These are phyloP conservation scores for Mactra quadrangularis DNA, from an alignment of 1,140 invertebrate species.

Conservation along the genomic window DNA sequence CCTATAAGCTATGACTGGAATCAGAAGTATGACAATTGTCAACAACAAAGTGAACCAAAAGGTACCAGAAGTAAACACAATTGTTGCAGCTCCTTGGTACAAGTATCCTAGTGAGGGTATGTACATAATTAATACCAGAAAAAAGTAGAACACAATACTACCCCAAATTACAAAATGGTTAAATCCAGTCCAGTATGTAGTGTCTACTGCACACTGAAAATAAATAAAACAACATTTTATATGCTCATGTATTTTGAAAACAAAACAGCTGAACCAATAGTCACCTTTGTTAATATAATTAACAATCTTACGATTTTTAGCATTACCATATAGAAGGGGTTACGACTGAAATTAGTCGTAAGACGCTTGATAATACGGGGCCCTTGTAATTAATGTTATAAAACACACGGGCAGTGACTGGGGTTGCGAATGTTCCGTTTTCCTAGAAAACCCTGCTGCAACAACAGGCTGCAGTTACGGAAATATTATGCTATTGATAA, in stretches of 20 bases:
- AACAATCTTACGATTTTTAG: too few species aligned
- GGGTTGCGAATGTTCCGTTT: too few species aligned
- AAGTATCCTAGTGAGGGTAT: constrained; percentile 81
- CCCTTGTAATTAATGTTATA: too few species aligned
- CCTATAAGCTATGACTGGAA: constrained; percentile 97
- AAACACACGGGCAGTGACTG: too few species aligned
- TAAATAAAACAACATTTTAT: neutral
- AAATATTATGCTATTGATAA: too few species aligned
- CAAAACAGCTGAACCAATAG: too few species aligned
- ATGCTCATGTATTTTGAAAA: neutral
- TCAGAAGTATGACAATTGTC: constrained; percentile 92
- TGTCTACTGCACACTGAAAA: constrained; percentile 96
- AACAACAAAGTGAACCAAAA: constrained; percentile 98
- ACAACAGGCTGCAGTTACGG: too few species aligned
- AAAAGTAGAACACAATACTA: constrained; percentile 97
- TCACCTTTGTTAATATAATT: too few species aligned
- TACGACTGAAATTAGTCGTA: too few species aligned
- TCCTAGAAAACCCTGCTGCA: too few species aligned
- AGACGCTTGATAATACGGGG: too few species aligned
- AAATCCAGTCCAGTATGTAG: constrained; percentile 98
- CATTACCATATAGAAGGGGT: too few species aligned
- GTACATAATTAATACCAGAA: constrained; percentile 86
- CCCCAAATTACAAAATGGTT: constrained; percentile 99
- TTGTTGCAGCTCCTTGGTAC: constrained; percentile 76
- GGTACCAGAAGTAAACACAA: constrained; percentile 86